Conservation (phyloP, 2,113 vertebrate genomes). For the Nothocercus julius region DNA sequence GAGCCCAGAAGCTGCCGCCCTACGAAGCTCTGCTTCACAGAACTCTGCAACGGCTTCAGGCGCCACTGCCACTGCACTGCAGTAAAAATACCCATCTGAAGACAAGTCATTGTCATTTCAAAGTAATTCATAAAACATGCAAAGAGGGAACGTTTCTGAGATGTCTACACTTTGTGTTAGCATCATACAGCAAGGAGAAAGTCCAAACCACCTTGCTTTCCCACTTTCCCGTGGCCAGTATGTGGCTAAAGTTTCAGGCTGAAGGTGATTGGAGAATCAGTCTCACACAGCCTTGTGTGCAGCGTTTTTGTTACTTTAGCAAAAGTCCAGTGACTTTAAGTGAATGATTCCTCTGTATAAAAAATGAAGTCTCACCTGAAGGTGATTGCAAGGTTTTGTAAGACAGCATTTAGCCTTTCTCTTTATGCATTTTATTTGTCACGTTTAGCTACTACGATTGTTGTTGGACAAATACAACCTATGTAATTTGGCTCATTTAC, state of each 20-base stretch:
- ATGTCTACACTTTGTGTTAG: background rate
- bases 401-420: too few relatives aligned
- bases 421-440: background rate
- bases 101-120: background rate
- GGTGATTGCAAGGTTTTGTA: too few relatives aligned
- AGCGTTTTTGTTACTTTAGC: background rate
- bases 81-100: background rate
- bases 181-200: background rate
- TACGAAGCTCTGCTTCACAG: background rate
- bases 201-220: background rate
- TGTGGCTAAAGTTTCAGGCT: background rate
- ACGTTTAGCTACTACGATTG: background rate
- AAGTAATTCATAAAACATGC: constrained; percentile 22
- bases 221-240: background rate
- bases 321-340: background rate
- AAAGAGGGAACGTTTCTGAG: constrained; percentile 21
- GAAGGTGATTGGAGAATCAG: background rate
- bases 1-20: constrained; percentile 51
- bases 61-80: background rate
- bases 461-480: background rate
- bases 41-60: background rate
- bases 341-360: background rate
- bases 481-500: background rate
- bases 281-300: background rate
- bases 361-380: too few relatives aligned